phyloP scores from a whole-genome alignment of 2,113 vertebrate genomes.

The Paramisgurnus dabryanus region DNA sequence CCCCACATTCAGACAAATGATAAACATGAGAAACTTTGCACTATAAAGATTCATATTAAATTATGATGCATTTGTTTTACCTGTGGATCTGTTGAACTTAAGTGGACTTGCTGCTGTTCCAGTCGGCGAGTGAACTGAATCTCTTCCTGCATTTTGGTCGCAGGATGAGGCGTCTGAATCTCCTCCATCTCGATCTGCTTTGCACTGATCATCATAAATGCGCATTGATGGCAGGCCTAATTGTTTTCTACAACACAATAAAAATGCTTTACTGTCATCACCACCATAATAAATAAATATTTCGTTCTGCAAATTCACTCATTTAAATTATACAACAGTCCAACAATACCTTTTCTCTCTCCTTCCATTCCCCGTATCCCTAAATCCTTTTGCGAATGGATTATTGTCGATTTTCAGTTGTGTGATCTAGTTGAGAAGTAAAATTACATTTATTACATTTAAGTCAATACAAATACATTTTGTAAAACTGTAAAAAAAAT shows the following conservation, averaged over 20 bases:
- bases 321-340: neutral
- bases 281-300: neutral
- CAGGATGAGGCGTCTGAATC: constrained; percentile 91
- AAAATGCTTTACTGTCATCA: constrained; percentile 30
- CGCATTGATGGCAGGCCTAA: constrained; percentile 79
- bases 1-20: no score
- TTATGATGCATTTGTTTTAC: constrained; percentile 64
- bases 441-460: neutral
- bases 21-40: neutral
- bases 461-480: no score
- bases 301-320: neutral
- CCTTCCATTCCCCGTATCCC: constrained; percentile 92
- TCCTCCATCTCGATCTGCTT: constrained; percentile 79
- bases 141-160: constrained; percentile 76
- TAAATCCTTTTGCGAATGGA: constrained; percentile 96
- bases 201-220: constrained; percentile 83
- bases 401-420: constrained; percentile 97
- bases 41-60: neutral
- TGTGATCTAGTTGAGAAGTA: constrained; percentile 81
- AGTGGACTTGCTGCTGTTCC: constrained; percentile 78
- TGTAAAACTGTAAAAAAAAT: neutral
- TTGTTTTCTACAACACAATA: constrained; percentile 78
- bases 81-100: constrained; percentile 76
- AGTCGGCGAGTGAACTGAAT: constrained; percentile 79
- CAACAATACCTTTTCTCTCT: constrained; percentile 85